Evolutionary conservation across 2,888 invertebrate genomes (phyloP).

Genomic region (Pammene aurita): DNA sequence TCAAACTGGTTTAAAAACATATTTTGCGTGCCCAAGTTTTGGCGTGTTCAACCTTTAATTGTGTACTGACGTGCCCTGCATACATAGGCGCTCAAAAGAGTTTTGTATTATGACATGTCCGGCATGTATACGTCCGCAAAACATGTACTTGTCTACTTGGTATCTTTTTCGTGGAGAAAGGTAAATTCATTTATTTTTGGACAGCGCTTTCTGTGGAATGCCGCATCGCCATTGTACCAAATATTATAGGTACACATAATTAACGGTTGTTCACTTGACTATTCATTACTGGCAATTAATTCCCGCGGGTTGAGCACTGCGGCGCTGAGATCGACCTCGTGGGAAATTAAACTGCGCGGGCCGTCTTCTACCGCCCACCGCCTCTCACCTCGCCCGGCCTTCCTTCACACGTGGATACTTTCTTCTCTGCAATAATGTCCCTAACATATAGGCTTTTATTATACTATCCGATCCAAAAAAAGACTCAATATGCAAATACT

Average conservation of each 20-base stretch:
- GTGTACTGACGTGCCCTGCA: no score
- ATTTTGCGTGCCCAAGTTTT: no score
- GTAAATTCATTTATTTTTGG: no score
- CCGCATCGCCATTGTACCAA: background rate
- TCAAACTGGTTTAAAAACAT: no score
- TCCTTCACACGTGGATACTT: constrained; percentile 77
- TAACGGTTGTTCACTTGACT: constrained; percentile 81
- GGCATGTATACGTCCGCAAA: no score
- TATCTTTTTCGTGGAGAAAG: no score
- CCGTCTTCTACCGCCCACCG: constrained; percentile 76
- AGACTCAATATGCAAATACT: no score
- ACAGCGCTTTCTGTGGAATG: background rate
- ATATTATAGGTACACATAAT: constrained; percentile 66
- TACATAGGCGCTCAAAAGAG: no score
- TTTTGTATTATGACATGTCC: no score
- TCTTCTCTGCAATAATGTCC: constrained; percentile 53
- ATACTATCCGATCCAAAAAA: background rate
- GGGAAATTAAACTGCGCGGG: constrained; percentile 83
- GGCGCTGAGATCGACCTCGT: constrained; percentile 83
- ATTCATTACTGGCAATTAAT: constrained; percentile 84
- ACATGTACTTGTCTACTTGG: no score
- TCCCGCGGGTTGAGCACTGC: constrained; percentile 81
- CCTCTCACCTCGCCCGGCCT: constrained; percentile 55
- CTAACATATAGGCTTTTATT: background rate
- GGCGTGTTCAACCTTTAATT: no score